Percentiles rank a stretch among this genome's conserved stretches.
Evolutionary conservation across 2,113 vertebrate genomes (phyloP).

Genomic region (Morone saxatilis): DNA sequence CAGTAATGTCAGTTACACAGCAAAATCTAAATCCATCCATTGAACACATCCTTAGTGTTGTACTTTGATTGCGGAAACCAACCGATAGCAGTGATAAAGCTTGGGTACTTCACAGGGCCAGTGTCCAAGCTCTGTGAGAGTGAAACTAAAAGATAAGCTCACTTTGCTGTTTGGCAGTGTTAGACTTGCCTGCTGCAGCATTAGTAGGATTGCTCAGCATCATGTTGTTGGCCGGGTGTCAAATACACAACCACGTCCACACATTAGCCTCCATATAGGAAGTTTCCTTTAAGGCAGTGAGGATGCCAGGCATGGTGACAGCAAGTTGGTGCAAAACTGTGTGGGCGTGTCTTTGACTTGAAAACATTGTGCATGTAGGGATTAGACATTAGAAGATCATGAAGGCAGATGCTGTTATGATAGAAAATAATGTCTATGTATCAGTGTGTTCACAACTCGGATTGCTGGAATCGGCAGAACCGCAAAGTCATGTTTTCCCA

Average conservation of each 20-base stretch:
- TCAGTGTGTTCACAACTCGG: slow-evolving; percentile 17
- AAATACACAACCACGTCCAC: slow-evolving; percentile 11
- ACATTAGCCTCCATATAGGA: slow-evolving; percentile 6
- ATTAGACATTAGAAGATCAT: not conserved
- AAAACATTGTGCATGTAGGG: slow-evolving; percentile 1
- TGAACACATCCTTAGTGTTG: not conserved
- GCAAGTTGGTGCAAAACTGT: not conserved
- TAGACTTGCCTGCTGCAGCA: slow-evolving; percentile 10
- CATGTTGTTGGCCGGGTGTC: slow-evolving; percentile 22
- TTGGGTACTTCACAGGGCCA: not conserved
- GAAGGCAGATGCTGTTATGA: slow-evolving; percentile 33
- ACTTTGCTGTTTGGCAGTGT: not conserved
- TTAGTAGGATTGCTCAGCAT: slow-evolving; percentile 28
- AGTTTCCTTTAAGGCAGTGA: not conserved
- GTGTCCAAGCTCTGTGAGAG: not conserved
- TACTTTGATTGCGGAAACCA: not conserved
- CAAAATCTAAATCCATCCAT: not conserved
- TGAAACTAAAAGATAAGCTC: slow-evolving; percentile 13
- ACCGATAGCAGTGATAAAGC: not conserved
- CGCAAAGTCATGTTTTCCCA: slow-evolving; percentile 51
- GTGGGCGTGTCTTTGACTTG: not conserved
- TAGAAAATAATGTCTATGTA: not conserved
- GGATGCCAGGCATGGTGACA: not conserved
- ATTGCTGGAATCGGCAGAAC: slow-evolving; percentile 19
- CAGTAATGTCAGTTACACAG: too few species aligned